Conservation (phyloP, 2,888 invertebrate genomes). For the Scaptomyza flava region DNA sequence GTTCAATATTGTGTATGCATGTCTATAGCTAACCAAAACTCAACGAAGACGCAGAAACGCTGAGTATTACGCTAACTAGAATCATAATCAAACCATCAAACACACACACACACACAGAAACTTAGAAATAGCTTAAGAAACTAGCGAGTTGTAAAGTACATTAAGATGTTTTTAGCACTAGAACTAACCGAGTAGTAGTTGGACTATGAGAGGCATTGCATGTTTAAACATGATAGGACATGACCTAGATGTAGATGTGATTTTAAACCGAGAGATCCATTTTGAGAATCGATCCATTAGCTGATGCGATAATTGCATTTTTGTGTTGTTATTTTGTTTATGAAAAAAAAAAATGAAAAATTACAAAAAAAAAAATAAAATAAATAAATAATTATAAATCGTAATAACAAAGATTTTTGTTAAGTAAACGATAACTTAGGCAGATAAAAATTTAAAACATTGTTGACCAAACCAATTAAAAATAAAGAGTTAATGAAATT, state of each 20-base stretch:
- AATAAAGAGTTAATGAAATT: slow-evolving; percentile 49
- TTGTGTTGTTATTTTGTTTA: slow-evolving; percentile 70
- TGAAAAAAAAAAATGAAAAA: slow-evolving; percentile 9
- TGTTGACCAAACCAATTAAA: slow-evolving; percentile 72
- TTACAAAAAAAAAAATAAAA: slow-evolving; percentile 20
- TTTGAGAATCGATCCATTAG: slow-evolving; percentile 40
- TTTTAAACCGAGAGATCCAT: slow-evolving; percentile 60
- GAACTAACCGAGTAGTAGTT: slow-evolving; percentile 55
- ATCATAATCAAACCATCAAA: slow-evolving; percentile 24
- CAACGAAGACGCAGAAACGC: slow-evolving; percentile 31
- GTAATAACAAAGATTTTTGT: slow-evolving; percentile 44
- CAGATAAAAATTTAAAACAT: slow-evolving; percentile 61
- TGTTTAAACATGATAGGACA: slow-evolving; percentile 38
- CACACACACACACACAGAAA: slow-evolving; percentile 20
- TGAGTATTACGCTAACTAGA: slow-evolving; percentile 23
- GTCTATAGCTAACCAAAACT: slow-evolving; percentile 36
- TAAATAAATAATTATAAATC: slow-evolving; percentile 15
- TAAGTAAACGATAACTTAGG: slow-evolving; percentile 44
- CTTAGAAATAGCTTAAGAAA: slow-evolving; percentile 51
- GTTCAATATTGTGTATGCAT: slow-evolving; percentile 40
- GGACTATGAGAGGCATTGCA: slow-evolving; percentile 56
- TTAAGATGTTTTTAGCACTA: slow-evolving; percentile 77
- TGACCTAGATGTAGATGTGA: slow-evolving; percentile 77
- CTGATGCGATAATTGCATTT: slow-evolving; percentile 56
- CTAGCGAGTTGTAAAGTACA: slow-evolving; percentile 66